Evolutionary conservation across 2,797 vertebrate species (phyloP), one percentile per base, ranked within the genome.

Genomic region (Enteromius thamalakanensis): DNA sequence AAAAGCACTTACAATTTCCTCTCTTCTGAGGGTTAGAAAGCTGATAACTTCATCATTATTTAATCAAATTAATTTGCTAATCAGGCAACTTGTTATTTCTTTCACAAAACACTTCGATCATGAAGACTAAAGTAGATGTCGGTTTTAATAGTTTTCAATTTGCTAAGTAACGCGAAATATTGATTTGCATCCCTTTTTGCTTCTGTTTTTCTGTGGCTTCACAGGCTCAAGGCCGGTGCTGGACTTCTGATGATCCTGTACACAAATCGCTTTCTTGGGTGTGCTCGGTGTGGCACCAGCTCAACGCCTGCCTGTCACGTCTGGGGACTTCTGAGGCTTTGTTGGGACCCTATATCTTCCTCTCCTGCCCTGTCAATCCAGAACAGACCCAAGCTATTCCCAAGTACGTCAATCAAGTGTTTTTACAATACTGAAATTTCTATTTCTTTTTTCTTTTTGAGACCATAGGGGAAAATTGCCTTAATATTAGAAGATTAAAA

Each of bases 301-400:
- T 99, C 83, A 98, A 98, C 84, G 95, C 96, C 78, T 99, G 97
- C 85, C 93, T 99, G 83, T 95, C 97, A 15, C 96, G 94, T 3
- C 91, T 98, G 53, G 97, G 97, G 47, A 97, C 96, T 9, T 94
- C 96, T 0, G 97, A 99, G 91, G 97, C 97, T 60, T 89, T 98
- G 67, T 92, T 98, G 76, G 97, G 97, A 12, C 97, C 97, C 0
- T 93, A 95, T 76, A 94, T 94, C 87, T 99, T 99, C 91, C 95
- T 98, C 86, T 95, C 96, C 82, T 98, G 97, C 84, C 97, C 97
- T 1, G 91, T 98, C 58, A 89, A 95, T 67, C 95, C 93, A 0
- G 93, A 95, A 85, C 95, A 96, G 67, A 85, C 91, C 1, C 95
- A 97, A 81, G 91, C 88, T 0, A 92, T 96, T 15, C 93, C 97